Conservation (phyloP, 2,888 invertebrate species). For the Hesperia comma region DNA sequence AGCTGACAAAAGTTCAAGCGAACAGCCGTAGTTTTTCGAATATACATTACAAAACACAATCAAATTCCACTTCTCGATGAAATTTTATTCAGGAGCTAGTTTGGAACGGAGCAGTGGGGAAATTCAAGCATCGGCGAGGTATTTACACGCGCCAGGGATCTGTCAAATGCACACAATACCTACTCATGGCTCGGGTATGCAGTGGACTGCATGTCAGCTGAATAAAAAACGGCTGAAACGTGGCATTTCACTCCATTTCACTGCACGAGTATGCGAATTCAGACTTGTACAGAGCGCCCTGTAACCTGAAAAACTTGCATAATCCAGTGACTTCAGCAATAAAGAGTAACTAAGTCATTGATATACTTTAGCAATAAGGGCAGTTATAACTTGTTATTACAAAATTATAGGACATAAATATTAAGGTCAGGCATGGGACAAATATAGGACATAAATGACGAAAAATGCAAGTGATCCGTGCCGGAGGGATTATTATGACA, state of each 20-base stretch:
- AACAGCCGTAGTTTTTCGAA: not conserved
- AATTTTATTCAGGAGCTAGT: slow-evolving; percentile 12
- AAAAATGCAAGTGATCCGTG: no score
- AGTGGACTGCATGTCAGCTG: slow-evolving; percentile 18
- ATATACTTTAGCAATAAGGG: no score
- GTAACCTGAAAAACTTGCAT: not conserved
- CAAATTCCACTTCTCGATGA: not conserved
- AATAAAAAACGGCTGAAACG: slow-evolving; percentile 8
- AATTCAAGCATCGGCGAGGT: slow-evolving; percentile 17
- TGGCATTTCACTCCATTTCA: not conserved
- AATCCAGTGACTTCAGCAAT: not conserved
- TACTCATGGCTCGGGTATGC: slow-evolving; percentile 19
- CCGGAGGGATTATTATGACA: no score
- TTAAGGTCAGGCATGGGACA: no score
- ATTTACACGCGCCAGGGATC: slow-evolving; percentile 22
- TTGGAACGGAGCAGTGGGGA: slow-evolving; percentile 17
- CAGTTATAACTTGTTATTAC: no score
- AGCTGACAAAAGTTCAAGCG: not conserved
- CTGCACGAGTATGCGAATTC: not conserved
- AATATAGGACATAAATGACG: no score
- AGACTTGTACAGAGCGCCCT: not conserved
- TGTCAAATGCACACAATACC: slow-evolving; percentile 29
- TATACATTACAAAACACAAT: not conserved
- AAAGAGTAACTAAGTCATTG: no score
- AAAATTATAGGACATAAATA: no score